Percentiles rank a stretch among this genome's conserved stretches.
These are phyloP conservation scores for Eueremaeus valkanovi DNA, from an alignment of 2,888 invertebrate species.

Conservation along the genomic window DNA sequence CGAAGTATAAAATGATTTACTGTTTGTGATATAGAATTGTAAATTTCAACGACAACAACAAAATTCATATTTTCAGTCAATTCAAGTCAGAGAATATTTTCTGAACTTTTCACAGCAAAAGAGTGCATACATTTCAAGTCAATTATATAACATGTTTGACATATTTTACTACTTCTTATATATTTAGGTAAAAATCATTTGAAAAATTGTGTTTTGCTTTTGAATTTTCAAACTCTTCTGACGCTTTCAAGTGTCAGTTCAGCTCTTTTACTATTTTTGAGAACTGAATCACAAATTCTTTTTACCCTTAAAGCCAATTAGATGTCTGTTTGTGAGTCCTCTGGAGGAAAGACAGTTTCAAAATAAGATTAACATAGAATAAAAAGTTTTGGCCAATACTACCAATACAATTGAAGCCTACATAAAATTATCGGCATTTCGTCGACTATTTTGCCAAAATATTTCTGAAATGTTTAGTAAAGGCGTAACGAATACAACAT, in stretches of 20 bases:
- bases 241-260: not conserved
- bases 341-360: not conserved
- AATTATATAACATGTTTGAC: not conserved
- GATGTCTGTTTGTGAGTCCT: conserved; percentile 31
- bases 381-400: not conserved
- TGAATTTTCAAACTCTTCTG: not conserved
- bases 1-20: not conserved
- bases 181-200: too few species aligned
- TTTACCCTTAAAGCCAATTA: conserved; percentile 23
- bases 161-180: too few species aligned
- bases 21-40: not conserved
- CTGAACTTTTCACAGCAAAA: too few species aligned
- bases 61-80: not conserved
- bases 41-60: not conserved
- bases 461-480: not conserved
- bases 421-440: conserved; percentile 25
- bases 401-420: not conserved
- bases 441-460: not conserved
- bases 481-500: not conserved
- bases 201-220: too few species aligned
- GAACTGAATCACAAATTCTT: not conserved
- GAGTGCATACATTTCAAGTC: not conserved
- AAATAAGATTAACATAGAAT: conserved; percentile 19
- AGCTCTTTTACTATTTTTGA: not conserved
- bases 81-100: too few species aligned